phyloP scores from a whole-genome alignment of 2,888 invertebrate genomes.

The Fragum whitleyi region DNA sequence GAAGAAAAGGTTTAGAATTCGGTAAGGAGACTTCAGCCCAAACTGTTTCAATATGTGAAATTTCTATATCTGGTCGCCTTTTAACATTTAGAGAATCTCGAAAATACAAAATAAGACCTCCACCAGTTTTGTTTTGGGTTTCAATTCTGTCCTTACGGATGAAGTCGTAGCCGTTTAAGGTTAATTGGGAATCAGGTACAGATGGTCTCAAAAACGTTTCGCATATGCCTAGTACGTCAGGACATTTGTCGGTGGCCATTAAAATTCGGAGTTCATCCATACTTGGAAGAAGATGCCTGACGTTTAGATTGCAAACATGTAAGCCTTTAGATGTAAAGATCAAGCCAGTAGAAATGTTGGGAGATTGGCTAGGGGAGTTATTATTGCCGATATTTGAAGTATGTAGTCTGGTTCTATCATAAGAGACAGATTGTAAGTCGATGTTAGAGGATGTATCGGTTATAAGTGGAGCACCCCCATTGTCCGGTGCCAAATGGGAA shows the following conservation, averaged over 20 bases:
- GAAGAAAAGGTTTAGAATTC: not conserved
- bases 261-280: not conserved
- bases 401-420: no score
- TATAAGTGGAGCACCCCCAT: no score
- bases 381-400: no score
- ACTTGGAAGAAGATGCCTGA: not conserved
- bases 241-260: no score
- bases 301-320: no score
- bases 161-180: not conserved
- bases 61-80: not conserved
- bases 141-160: not conserved
- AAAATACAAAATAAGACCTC: not conserved
- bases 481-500: no score
- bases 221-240: not conserved
- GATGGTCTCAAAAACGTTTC: not conserved
- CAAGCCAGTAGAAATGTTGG: no score
- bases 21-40: not conserved
- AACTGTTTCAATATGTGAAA: not conserved
- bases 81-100: not conserved
- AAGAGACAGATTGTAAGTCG: no score
- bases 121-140: not conserved
- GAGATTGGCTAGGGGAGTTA: no score
- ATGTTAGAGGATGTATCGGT: no score
- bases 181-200: not conserved
- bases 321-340: no score